These are phyloP conservation scores for Leptobrachium ailaonicum DNA, from an alignment of 2,113 vertebrate genomes.

Conservation along the genomic window DNA sequence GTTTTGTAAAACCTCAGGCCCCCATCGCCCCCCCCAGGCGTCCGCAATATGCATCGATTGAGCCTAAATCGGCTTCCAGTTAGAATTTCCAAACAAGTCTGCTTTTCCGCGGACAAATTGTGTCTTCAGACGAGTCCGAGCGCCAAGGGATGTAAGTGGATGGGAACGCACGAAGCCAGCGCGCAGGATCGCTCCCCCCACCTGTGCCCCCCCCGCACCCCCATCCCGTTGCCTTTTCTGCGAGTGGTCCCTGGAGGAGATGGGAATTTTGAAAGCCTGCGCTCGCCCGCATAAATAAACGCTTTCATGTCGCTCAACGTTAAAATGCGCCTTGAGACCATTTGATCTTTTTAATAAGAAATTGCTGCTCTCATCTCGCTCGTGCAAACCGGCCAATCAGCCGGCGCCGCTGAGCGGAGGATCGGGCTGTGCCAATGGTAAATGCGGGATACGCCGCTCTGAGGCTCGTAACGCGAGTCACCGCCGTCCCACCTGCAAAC, in stretches of 20 bases:
- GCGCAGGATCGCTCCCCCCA: not conserved
- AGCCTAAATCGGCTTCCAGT: too few species aligned
- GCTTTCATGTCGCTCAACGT: not conserved
- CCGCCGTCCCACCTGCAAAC: not conserved
- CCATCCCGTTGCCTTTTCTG: not conserved
- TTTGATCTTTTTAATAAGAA: not conserved
- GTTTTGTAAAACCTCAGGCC: too few species aligned
- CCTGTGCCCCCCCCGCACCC: not conserved
- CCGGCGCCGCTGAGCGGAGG: not conserved
- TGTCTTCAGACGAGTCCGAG: not conserved
- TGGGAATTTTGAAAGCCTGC: not conserved
- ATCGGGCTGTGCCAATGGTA: not conserved
- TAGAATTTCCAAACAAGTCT: too few species aligned
- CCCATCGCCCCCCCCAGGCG: too few species aligned
- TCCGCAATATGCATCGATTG: too few species aligned
- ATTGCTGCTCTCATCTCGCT: not conserved
- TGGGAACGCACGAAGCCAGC: not conserved
- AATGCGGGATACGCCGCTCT: not conserved
- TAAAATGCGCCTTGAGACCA: slow-evolving; percentile 1
- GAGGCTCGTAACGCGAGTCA: not conserved
- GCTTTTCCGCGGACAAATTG: too few species aligned
- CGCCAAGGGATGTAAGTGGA: not conserved
- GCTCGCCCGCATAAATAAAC: not conserved
- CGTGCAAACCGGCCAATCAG: not conserved
- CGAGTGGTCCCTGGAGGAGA: not conserved